phyloP scores from a whole-genome alignment of 2,888 invertebrate species.

The Iselma pallidipennis region DNA sequence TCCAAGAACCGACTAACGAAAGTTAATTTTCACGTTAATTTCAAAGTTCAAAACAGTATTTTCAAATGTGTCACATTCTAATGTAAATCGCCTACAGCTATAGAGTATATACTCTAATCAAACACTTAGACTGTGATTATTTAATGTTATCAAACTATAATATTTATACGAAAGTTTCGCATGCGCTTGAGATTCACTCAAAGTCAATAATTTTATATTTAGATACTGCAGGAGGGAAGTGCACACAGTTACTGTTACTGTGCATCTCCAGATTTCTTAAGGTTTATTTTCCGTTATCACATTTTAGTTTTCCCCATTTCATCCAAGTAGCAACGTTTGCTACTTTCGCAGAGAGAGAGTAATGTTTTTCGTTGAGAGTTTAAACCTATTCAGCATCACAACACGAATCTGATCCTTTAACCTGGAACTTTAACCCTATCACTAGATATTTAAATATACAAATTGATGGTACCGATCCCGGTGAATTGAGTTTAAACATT shows the following conservation, averaged over 20 bases:
- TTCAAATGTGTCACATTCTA: constrained; percentile 21
- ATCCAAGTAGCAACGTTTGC: constrained; percentile 16
- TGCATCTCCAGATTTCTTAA: constrained; percentile 24
- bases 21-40: constrained; percentile 25
- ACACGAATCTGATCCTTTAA: constrained; percentile 26
- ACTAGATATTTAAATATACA: constrained; percentile 6
- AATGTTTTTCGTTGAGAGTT: constrained; percentile 29
- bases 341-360: constrained; percentile 27
- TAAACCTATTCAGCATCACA: constrained; percentile 28
- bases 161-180: constrained; percentile 30
- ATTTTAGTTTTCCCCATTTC: constrained; percentile 14
- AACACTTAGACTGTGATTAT: constrained; percentile 25
- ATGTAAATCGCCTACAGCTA: not conserved
- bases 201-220: constrained; percentile 29
- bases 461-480: constrained; percentile 3
- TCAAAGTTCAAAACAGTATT: constrained; percentile 22
- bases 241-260: constrained; percentile 19
- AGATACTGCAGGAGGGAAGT: constrained; percentile 26
- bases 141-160: constrained; percentile 17
- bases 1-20: constrained; percentile 27
- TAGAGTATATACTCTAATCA: constrained; percentile 20
- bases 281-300: constrained; percentile 31
- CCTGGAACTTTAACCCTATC: constrained; percentile 23
- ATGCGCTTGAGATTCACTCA: constrained; percentile 30
- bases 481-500: too few relatives aligned